Percentiles rank a stretch among this genome's conserved stretches.
phyloP scores from a whole-genome alignment of 1,140 invertebrate species.

The Leptinotarsa texana region DNA sequence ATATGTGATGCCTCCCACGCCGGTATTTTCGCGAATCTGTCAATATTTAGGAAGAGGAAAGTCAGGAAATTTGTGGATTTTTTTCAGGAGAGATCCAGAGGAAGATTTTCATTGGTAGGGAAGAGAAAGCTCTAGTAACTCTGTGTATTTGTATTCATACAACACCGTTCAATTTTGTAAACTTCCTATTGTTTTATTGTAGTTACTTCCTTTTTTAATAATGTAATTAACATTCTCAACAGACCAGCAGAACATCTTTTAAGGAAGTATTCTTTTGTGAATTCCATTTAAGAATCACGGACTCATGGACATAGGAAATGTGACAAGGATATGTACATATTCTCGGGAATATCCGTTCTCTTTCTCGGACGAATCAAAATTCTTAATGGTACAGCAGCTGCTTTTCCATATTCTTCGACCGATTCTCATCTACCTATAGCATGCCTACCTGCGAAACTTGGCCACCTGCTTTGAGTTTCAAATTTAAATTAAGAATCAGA shows the following conservation, averaged over 20 bases:
- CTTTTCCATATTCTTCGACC: not conserved
- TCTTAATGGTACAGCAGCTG: constrained; percentile 35
- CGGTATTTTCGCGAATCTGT: constrained; percentile 25
- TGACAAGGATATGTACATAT: not conserved
- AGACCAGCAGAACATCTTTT: not conserved
- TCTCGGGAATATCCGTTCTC: constrained; percentile 14
- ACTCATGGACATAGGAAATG: constrained; percentile 6
- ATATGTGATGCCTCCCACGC: constrained; percentile 23
- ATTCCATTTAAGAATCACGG: not conserved
- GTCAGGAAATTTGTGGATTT: not conserved
- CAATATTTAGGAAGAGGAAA: constrained; percentile 12
- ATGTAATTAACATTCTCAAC: constrained; percentile 4
- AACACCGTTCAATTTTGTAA: not conserved
- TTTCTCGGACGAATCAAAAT: constrained; percentile 30
- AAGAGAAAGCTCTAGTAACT: no score
- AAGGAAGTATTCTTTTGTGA: constrained; percentile 14
- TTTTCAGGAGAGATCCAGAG: not conserved
- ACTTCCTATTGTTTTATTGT: constrained; percentile 1
- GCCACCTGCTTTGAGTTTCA: not conserved
- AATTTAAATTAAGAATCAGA: no score
- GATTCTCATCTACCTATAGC: not conserved
- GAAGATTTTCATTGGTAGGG: no score
- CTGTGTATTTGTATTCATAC: not conserved
- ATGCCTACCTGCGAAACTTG: not conserved
- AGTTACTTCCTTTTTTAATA: not conserved